These are phyloP conservation scores for Epirrhoe alternata DNA, from an alignment of 2,888 invertebrate genomes.

Conservation along the genomic window DNA sequence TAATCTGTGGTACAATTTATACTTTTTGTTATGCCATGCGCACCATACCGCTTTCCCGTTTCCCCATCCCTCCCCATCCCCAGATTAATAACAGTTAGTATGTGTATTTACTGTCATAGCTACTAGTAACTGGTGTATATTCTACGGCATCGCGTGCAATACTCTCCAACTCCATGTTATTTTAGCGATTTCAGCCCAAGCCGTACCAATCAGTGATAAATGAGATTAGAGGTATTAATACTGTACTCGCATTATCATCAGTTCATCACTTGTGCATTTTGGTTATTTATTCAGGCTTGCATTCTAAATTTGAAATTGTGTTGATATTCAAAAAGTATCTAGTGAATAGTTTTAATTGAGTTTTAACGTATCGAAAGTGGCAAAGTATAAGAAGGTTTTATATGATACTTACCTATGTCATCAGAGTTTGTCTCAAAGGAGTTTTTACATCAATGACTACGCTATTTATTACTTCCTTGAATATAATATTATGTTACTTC, in stretches of 20 bases:
- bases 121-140: not conserved
- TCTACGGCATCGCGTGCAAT: not conserved
- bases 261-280: not conserved
- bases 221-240: slow-evolving; percentile 10
- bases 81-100: slow-evolving; percentile 12
- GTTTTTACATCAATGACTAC: too few species aligned
- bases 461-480: too few species aligned
- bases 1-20: slow-evolving; percentile 16
- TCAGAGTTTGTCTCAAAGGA: too few species aligned
- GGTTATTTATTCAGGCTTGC: not conserved
- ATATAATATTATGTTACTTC: too few species aligned
- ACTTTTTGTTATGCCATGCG: slow-evolving; percentile 14
- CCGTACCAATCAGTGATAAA: slow-evolving; percentile 41
- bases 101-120: not conserved
- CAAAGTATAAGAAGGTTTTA: too few species aligned
- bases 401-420: too few species aligned
- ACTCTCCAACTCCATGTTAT: slow-evolving; percentile 35
- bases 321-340: too few species aligned
- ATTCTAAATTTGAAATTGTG: not conserved
- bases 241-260: slow-evolving; percentile 2
- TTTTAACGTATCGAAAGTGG: not conserved
- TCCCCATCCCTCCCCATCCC: slow-evolving; percentile 7
- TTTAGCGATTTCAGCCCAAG: slow-evolving; percentile 43
- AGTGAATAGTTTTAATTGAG: too few species aligned
- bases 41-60: slow-evolving; percentile 7